These are phyloP conservation scores for Hypselothyrea guttata DNA, from an alignment of 2,888 invertebrate species.

Conservation along the genomic window DNA sequence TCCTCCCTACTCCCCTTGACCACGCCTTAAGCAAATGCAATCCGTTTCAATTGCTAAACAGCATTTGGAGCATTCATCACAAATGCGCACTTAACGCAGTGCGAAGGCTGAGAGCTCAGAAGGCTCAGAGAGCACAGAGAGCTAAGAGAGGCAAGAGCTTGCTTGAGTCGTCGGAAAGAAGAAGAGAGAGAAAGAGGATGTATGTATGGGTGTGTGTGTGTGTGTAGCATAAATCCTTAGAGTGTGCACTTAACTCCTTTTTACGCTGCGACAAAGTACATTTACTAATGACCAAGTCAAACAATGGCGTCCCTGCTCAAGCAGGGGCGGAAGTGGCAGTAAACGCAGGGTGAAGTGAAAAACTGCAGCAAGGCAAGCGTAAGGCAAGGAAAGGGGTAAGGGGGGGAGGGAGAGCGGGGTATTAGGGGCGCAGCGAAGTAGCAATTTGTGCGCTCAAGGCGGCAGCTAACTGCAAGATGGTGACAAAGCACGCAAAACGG, in stretches of 20 bases:
- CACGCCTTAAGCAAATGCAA: slow-evolving; percentile 3
- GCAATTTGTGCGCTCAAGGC: slow-evolving; percentile 71
- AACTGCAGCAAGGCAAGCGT: slow-evolving; percentile 28
- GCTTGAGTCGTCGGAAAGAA: slow-evolving; percentile 31
- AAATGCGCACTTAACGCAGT: slow-evolving; percentile 68
- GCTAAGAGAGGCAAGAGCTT: no score
- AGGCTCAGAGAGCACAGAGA: slow-evolving; percentile 6
- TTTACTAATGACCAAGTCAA: slow-evolving; percentile 78
- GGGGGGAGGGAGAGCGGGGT: slow-evolving; percentile 3
- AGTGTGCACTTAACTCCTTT: slow-evolving; percentile 78
- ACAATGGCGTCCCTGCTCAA: slow-evolving; percentile 54
- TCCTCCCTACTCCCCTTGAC: neutral
- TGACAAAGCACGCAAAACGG: slow-evolving; percentile 64
- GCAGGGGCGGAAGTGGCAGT: slow-evolving; percentile 35
- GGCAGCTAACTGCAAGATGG: slow-evolving; percentile 59
- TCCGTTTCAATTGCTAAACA: slow-evolving; percentile 52
- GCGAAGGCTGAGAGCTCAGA: slow-evolving; percentile 26
- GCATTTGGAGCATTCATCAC: slow-evolving; percentile 53
- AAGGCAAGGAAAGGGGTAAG: neutral
- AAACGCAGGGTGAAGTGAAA: slow-evolving; percentile 53
- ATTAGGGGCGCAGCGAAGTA: slow-evolving; percentile 58
- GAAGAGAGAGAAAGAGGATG: neutral
- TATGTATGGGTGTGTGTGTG: neutral
- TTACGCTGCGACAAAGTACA: slow-evolving; percentile 76
- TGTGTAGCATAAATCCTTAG: slow-evolving; percentile 69